These are phyloP conservation scores for Thunnus maccoyii DNA, from an alignment of 2,113 vertebrate species.

Conservation along the genomic window DNA sequence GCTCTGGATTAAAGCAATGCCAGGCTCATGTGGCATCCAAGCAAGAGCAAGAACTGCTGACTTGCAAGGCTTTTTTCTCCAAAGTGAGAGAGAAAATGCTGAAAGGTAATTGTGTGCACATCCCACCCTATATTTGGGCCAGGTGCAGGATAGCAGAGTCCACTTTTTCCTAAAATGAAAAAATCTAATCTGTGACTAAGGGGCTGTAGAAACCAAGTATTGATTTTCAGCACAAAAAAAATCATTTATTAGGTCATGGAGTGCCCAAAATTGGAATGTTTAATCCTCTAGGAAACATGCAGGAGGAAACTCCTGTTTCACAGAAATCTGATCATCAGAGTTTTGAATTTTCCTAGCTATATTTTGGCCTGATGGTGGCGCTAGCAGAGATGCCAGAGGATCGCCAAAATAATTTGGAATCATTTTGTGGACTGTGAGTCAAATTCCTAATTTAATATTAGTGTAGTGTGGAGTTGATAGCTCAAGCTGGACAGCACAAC, in stretches of 20 bases:
- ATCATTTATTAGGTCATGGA: neutral
- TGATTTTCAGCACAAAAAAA: neutral
- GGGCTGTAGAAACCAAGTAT: neutral
- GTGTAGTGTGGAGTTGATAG: neutral
- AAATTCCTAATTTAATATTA: conserved; percentile 11
- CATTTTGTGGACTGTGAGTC: neutral
- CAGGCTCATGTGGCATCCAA: conserved; percentile 34
- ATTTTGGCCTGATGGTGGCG: neutral
- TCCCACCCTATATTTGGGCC: neutral
- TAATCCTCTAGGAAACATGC: neutral
- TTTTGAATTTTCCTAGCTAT: neutral
- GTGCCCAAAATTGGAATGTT: neutral
- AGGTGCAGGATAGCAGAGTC: neutral
- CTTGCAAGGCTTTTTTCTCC: conserved; percentile 4
- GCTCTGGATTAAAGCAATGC: conserved; percentile 18
- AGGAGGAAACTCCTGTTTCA: neutral
- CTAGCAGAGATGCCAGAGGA: neutral
- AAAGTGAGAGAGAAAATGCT: conserved; percentile 4
- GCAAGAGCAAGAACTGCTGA: conserved; percentile 23
- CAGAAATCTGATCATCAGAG: conserved; percentile 12
- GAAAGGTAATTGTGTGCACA: neutral
- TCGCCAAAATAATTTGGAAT: conserved; percentile 1
- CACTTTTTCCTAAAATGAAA: neutral
- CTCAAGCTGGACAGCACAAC: neutral
- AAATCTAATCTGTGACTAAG: neutral